Evolutionary conservation across 2,797 vertebrate species (phyloP), one percentile per base, ranked within the genome.

Genomic region (Danio jaintianensis): DNA sequence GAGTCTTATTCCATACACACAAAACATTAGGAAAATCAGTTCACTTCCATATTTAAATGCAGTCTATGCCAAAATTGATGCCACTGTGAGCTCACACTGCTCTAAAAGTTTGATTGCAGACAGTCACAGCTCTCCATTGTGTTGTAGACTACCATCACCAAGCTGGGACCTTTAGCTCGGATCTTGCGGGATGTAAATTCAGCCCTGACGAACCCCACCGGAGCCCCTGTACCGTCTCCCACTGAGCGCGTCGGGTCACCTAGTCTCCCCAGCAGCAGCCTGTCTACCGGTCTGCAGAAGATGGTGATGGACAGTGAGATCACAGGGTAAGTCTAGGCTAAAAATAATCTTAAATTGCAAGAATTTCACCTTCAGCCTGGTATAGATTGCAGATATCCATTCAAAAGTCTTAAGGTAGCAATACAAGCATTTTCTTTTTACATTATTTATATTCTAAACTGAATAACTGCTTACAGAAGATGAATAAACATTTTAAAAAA

Each of bases 141-240:
- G 93, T 90, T 93, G 93, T 91, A 99, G 97, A 92, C 92, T 0
- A 96, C 94, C 1, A 93, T 97, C 86, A 92, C 93, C 78, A 98
- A 98, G 89, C 89, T 99, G 68, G 94, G 95, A 64, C 97, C 97
- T 63, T 94, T 99, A 64, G 96, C 97, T 76, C 95, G 96, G 78
- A 96, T 99, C 82, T 94, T 98, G 77, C 92, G 95, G 69, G 97
- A 98, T 8, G 97, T 99, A 80, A 96, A 96, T 15, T 91, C 94
- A 48, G 95, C 96, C 36, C 89, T 98, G 91, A 89, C 92, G 55
- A 94, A 95, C 82, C 96, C 97, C 0, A 94, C 94, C 0, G 96
- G 96, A 1, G 92, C 90, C 62, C 94, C 95, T 38, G 91, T 96
- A 76, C 94, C 91, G 72, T 95, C 91, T 85, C 86, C 86, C 71